Percentiles rank a stretch among this genome's conserved stretches.
These are phyloP conservation scores for Tromatobia lineatoria DNA, from an alignment of 2,888 invertebrate genomes.

Conservation along the genomic window DNA sequence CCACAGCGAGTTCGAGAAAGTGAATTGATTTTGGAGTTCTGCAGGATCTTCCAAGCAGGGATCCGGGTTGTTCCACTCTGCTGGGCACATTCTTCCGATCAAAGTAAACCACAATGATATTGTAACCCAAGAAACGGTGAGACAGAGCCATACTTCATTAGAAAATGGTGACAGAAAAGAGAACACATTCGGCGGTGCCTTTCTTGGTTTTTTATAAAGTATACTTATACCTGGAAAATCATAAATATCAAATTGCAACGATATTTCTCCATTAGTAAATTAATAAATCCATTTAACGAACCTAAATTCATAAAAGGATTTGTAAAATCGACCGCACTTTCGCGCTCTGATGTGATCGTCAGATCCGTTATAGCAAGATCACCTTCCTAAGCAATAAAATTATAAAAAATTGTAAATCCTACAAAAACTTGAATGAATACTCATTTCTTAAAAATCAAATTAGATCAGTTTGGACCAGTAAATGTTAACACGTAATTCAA, in stretches of 20 bases:
- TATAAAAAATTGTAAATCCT: not conserved
- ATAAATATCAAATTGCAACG: not conserved
- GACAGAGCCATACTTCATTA: slow-evolving; percentile 93
- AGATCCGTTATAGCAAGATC: slow-evolving; percentile 97
- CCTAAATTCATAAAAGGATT: slow-evolving; percentile 98
- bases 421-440: not conserved
- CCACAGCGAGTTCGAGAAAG: slow-evolving; percentile 94
- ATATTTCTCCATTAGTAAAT: no score
- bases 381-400: slow-evolving; percentile 88
- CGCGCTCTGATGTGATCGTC: slow-evolving; percentile 94
- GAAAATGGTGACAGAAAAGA: slow-evolving; percentile 97
- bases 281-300: slow-evolving; percentile 72
- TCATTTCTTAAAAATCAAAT: not conserved
- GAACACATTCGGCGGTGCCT: slow-evolving; percentile 94
- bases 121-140: slow-evolving; percentile 92
- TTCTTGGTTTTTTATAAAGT: slow-evolving; percentile 94
- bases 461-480: not conserved
- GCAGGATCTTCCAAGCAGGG: slow-evolving; percentile 94
- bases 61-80: slow-evolving; percentile 96
- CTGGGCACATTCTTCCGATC: slow-evolving; percentile 93
- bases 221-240: slow-evolving; percentile 91
- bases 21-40: slow-evolving; percentile 93
- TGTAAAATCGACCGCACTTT: slow-evolving; percentile 96
- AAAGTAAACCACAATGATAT: slow-evolving; percentile 93
- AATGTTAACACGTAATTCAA: not conserved